Evolutionary conservation across 2,888 invertebrate genomes (phyloP), one percentile per base, ranked within the genome.

Genomic region (Latrodectus elegans): DNA sequence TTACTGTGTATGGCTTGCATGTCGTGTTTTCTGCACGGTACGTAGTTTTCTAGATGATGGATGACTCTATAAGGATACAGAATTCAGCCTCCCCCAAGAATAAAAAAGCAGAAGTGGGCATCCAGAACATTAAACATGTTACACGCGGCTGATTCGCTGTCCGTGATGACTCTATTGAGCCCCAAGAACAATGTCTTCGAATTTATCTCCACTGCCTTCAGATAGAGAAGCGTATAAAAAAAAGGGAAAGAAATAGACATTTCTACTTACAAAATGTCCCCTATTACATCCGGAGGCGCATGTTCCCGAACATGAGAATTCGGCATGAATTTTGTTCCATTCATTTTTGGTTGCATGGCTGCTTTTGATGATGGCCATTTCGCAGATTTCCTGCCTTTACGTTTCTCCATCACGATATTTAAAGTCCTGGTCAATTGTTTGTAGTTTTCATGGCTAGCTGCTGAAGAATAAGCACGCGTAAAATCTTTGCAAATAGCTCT

Each of bases 21-120:
- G 60, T n/a, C 12, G 60, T n/a, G 60, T 60, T 60, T 74, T 74
- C 11, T 53, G 53, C 81, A 82, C 60, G 82, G 65, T 55, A 12
- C 14, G 67, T 53, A 67, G 38, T 72, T 67, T 14, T 11, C 12
- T 38, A n/a, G n/a, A 68, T 82, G 82, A 82, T 82, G 82, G 74
- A 81, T 82, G 55, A 17, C 15, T 14, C 60, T 64, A 75, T 82
- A 68, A 70, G 70, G 74, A 82, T 82, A 49, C 77, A 14, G 53
- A 22, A 22, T 11, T 60, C 12, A 68, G 22, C 22, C 11, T 67
- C 67, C 22, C 60, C 60, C 11, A 60, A 15, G 38, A 38, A 60
- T 60, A 60, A 60, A 60, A 15, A 60, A 49, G n/a, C 65, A n/a
- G 55, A 51, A 67, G 3, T 22, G 74, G 22, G 53, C 74, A 55